These are phyloP conservation scores for Auanema freiburgensis DNA, from an alignment of 2,888 invertebrate genomes.

Conservation along the genomic window DNA sequence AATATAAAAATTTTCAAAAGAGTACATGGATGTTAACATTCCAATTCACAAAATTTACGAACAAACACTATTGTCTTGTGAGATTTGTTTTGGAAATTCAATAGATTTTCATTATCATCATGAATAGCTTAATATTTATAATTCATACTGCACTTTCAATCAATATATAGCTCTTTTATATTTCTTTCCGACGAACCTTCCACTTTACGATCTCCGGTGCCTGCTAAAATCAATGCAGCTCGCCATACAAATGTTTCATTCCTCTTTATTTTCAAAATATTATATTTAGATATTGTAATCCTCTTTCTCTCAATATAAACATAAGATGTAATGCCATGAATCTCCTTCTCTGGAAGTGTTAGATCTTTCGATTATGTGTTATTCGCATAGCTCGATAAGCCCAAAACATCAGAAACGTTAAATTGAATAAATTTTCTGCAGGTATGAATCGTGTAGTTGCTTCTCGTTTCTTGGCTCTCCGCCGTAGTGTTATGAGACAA, in stretches of 20 bases:
- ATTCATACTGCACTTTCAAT: constrained; percentile 4
- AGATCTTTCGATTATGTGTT: no score
- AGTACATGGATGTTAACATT: neutral
- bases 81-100: neutral
- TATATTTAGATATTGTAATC: no score
- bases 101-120: neutral
- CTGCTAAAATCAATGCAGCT: no score
- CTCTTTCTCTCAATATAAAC: no score
- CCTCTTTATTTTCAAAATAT: neutral
- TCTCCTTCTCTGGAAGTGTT: no score
- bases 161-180: no score
- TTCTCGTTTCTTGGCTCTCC: constrained; percentile 42
- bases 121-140: neutral
- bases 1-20: neutral
- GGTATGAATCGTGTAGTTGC: constrained; percentile 43
- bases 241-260: constrained; percentile 2
- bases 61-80: neutral
- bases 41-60: neutral
- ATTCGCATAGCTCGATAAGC: no score
- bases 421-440: constrained; percentile 6
- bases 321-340: no score
- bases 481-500: constrained; percentile 26
- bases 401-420: neutral
- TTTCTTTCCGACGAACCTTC: no score
- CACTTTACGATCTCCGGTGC: no score